Base-by-base conservation (phyloP, 2,888 invertebrate species). In the Hyalella azteca region DNA sequence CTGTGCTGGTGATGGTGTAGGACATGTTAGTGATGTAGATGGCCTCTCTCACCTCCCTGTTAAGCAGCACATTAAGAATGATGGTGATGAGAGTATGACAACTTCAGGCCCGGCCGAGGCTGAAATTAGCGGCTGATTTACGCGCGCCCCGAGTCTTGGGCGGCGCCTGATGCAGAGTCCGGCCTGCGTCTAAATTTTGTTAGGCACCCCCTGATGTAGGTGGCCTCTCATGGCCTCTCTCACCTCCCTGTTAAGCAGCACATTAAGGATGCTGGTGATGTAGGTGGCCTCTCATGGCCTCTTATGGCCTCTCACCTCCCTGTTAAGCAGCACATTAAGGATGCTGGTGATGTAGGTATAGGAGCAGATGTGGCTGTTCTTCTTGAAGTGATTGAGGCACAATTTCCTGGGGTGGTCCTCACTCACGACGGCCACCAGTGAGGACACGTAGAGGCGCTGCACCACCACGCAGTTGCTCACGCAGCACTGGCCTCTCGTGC, bases 381-480 rank as follows among this genome's bases (percentile, higher is more conserved):
- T 90, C 85, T 90, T 90, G 86, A 90, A 90, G 86, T 91, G 91
- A 85, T 89, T 90, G 2, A 91, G 90, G 86, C 89, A 88, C 41
- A 91, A 87, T 85, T 90, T 90, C 41, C 91, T 86, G 19, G 90
- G 90, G n/a, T 89, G 88, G 79, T 89, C 88, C 78, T 89, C 86
- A 80, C 89, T 90, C 22, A 91, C 91, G 54, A 90, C 87, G 15
- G 90, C 90, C 83, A 91, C 89, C 79, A 91, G 87, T 82, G 90
- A 90, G 85, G 90, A 90, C 39, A 89, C 89, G 87, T 90, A 91
- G 78, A 66, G 66, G 29, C 66, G 7, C 66, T 66, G 66, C 66
- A 66, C 66, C 19, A 66, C 36, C 36, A 66, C 5, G 66, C 66
- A 66, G 66, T 66, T 66, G 11, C 36, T 29, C 36, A 66, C 36